A percentile compares a stretch with the other conserved stretches of the same genome.
phyloP scores from a whole-genome alignment of 2,113 vertebrate genomes.

The Ceuthmochares aereus region DNA sequence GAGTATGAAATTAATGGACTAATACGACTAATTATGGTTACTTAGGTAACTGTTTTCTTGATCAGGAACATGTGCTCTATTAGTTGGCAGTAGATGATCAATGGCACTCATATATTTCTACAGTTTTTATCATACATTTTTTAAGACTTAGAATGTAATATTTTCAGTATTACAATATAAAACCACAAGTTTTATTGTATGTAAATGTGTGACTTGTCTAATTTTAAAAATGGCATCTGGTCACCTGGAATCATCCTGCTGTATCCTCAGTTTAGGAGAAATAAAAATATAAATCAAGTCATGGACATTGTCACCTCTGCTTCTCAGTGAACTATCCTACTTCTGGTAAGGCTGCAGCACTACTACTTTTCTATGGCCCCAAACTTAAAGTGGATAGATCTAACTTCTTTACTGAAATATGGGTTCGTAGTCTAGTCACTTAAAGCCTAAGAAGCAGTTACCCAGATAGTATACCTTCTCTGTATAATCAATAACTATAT shows the following conservation, averaged over 20 bases:
- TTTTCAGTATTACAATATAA: not conserved
- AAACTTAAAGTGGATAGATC: not conserved
- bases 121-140: not conserved
- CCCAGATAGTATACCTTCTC: not conserved
- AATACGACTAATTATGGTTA: not conserved
- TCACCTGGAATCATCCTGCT: not conserved
- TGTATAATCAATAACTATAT: not conserved
- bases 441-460: not conserved
- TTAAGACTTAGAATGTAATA: not conserved
- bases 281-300: not conserved
- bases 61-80: rapidly evolving
- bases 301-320: not conserved
- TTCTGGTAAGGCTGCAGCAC: not conserved
- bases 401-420: not conserved
- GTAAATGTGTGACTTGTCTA: not conserved
- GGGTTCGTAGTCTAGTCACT: rapidly evolving
- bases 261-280: not conserved
- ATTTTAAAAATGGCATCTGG: rapidly evolving
- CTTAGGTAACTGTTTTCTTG: not conserved
- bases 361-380: not conserved
- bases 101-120: not conserved
- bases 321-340: not conserved
- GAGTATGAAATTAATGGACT: not conserved
- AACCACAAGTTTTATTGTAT: not conserved
- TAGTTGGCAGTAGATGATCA: not conserved